Evolutionary conservation across 1,140 invertebrate species (phyloP), one percentile per base, ranked within the genome.

Genomic region (Diorhabda sublineata): DNA sequence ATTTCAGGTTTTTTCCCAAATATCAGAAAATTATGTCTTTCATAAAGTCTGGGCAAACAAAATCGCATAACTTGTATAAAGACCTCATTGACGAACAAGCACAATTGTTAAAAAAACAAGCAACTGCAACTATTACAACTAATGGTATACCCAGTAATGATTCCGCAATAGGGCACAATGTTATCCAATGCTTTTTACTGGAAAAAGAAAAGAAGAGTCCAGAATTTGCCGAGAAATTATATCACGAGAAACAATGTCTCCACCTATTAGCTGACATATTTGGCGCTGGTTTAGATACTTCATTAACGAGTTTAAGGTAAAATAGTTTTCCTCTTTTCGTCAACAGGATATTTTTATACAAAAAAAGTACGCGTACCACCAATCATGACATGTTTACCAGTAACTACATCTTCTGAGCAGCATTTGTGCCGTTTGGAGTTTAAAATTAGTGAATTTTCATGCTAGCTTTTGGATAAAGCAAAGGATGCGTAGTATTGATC

Each of bases 211-310:
- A 81, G 83, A 74, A 76, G 75, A 71, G 77, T 80, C 76, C 77
- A 9, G 79, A 85, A 59, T 82, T 84, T 61, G 66, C 75, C 4
- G 77, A 80, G 26, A 78, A 80, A 60, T 88, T 85, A 68, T 84
- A 85, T 70, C 86, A 80, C 41, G 83, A 87, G 62, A 81, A 85
- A 45, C 93, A 96, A 75, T 81, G 93, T 75, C 81, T 87, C 74
- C 91, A 92, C 81, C 82, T 95, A 9, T 77, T 95, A 44, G 90
- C 91, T 3, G 95, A 98, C 82, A 83, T 98, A 67, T 95, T 94
- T 76, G 92, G 94, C 1, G 95, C 93, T 64, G 94, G 94, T 0
- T 87, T 93, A n/a, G 96, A 98, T 78, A 97, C 96, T 0, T 93
- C 94, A 0, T 82, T 94, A 42, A 90, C 91, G 0, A 93, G 94